Evolutionary conservation across 2,113 vertebrate genomes (phyloP), one percentile per base, ranked within the genome.

Genomic region (Amphiprion percula): DNA sequence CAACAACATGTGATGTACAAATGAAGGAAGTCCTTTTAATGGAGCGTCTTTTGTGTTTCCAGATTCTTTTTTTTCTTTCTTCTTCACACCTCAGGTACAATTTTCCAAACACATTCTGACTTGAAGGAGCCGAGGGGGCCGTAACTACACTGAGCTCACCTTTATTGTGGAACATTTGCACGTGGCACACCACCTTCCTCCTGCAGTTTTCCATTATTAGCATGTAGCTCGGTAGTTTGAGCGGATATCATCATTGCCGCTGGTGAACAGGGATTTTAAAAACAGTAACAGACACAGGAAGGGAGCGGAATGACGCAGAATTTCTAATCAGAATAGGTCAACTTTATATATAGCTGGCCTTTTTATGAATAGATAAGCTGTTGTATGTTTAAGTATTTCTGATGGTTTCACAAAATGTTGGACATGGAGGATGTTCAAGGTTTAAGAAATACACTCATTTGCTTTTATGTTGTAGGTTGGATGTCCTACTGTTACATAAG

Each of bases 231-330:
- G 7, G 37, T 44, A 8, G 33, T 50, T 69, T 58, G 10, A 15
- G 65, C n/a, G 19, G 69, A 72, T 65, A 66, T 49, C 50, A 33
- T 74, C 50, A 44, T 17, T 26, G 49, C 52, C 52, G 52, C 49
- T 39, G 53, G 50, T 39, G 19, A 69, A 80, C 39, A 12, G 70
- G 55, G 71, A 68, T 44, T 66, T 69, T 47, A 74, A 68, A 76
- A 74, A 59, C 41, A 50, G 74, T 61, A 74, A 39, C 66, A 77
- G 62, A 64, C 62, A 33, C 63, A 77, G 77, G 80, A 83, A 69
- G 59, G 41, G 30, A 33, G 53, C 39, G 44, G 58, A 77, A 74
- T 68, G 56, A 81, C n/a, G 39, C 60, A 58, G 23, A 60, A 24
- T 49, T 50, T 53, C 61, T 19, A 53, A 33, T 74, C 64, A 59